Evolutionary conservation across 2,113 vertebrate genomes (phyloP), one percentile per base, ranked within the genome.

Genomic region (Psophia crepitans): DNA sequence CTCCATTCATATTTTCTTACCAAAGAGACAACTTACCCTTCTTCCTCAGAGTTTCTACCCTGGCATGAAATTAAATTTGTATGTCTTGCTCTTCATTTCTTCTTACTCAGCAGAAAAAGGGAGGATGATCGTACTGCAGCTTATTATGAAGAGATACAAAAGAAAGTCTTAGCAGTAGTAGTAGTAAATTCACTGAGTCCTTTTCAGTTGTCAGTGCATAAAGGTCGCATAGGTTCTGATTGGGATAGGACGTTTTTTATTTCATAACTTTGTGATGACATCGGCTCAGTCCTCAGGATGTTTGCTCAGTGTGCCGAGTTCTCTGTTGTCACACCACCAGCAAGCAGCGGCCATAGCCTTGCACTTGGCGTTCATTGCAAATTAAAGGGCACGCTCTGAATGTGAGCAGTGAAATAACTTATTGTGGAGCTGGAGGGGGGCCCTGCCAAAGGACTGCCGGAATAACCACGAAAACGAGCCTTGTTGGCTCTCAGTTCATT

Each of bases 311-410:
- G 0, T 54, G 44, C 4, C 0, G 4, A 84, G 80, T 23, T 56
- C 35, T 69, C 13, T 33, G 26, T 22, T 80, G 39, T 84, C 27
- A 30, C n/a, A 48, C 39, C 35, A 32, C 9, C 71, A 76, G 58
- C 49, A 64, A 71, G 44, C 68, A 57, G 20, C 0, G 0, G 13
- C 26, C 30, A 0, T 7, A n/a, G 75, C 58, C 64, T 60, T 5
- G 56, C 64, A 13, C 39, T 74, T 44, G 49, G 63, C 0, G 0
- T 43, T 60, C 65, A 6, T 71, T 4, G 3, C 32, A 60, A 33
- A 51, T 41, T 27, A 26, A 75, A 75, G 78, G 39, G 46, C 39
- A 22, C 10, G 44, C 30, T 33, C 1, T 7, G 63, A 79, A 35
- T 26, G 70, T 33, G 66, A 78, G 8, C 24, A 54, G n/a, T 22